phyloP scores from a whole-genome alignment of 2,113 vertebrate genomes.

The Alosa alosa region DNA sequence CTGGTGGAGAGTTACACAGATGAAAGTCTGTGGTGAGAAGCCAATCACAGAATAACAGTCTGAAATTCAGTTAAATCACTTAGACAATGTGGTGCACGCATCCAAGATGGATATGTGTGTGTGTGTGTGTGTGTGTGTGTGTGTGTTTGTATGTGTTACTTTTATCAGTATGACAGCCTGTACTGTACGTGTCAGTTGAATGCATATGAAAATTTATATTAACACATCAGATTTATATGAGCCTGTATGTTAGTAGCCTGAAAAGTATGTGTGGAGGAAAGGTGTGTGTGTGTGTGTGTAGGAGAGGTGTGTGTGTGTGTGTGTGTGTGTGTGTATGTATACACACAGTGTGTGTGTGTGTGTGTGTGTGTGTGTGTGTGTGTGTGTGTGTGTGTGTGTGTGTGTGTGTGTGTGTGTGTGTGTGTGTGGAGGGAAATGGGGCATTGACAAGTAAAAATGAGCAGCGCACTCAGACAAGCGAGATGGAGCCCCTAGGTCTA shows the following conservation, averaged over 20 bases:
- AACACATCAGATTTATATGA: neutral
- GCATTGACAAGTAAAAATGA: neutral
- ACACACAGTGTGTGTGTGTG: neutral
- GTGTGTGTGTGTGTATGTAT: neutral
- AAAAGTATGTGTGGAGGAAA: neutral
- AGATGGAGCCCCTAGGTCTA: neutral
- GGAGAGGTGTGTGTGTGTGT: neutral
- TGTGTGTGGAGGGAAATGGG: neutral
- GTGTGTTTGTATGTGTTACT: neutral
- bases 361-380: neutral
- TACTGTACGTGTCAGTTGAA: neutral
- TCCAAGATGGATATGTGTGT: neutral
- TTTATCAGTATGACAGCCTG: neutral
- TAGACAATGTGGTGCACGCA: neutral
- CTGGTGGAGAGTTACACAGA: neutral
- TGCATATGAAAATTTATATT: neutral
- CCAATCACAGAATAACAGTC: neutral
- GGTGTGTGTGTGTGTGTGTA: neutral
- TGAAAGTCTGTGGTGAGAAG: neutral
- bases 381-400: neutral
- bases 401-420: neutral
- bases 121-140: neutral
- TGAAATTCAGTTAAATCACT: neutral
- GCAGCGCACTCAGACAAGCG: neutral
- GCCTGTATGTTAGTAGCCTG: neutral